Base-by-base conservation (phyloP, 2,888 invertebrate genomes). In the Nineta flava region DNA sequence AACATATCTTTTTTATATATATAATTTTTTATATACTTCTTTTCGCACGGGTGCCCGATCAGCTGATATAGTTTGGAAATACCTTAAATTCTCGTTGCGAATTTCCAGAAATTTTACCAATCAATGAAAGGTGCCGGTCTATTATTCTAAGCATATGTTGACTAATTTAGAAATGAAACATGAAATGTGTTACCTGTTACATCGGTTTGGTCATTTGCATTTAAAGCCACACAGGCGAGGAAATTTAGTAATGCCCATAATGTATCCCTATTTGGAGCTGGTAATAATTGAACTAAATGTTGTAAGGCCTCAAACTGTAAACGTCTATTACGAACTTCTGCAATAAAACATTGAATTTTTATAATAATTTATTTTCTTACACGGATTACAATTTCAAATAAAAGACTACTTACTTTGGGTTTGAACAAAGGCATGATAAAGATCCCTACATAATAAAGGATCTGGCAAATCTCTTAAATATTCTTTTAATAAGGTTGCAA, bases 391-490 rank as follows among this genome's bases (percentile, higher is more conserved):
- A n/a, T 15, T 34, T 38, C 16, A 15, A 41, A 5, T 49, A 21
- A 35, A 35, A 35, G 7, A 31, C 5, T 48, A 70, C 81, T 77
- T 69, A 94, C 94, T 87, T 72, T 92, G 90, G 49, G 92, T 91
- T 60, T 86, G 83, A 55, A 95, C 76, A 70, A 95, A 93, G 54
- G 91, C 86, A 49, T 81, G 77, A 65, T 94, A 95, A 38, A 95
- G 76, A 61, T 90, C 88, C 58, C 85, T 76, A 63, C 92, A 92
- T 41, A 95, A 77, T 53, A 95, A 72, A 9, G 94, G 90, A 63
- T 95, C 94, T 0, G 94, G 94, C 40, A 95, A 70, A 64, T 95
- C 94, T 47, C 95, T 72, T 56, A 95, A 81, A 71, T 85, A 95
- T 68, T 94, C 94, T 65, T 95, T 95, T 32, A 95, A 76, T 40